Evolutionary conservation across 2,113 vertebrate genomes (phyloP), one percentile per base, ranked within the genome.

Genomic region (Indicator indicator): DNA sequence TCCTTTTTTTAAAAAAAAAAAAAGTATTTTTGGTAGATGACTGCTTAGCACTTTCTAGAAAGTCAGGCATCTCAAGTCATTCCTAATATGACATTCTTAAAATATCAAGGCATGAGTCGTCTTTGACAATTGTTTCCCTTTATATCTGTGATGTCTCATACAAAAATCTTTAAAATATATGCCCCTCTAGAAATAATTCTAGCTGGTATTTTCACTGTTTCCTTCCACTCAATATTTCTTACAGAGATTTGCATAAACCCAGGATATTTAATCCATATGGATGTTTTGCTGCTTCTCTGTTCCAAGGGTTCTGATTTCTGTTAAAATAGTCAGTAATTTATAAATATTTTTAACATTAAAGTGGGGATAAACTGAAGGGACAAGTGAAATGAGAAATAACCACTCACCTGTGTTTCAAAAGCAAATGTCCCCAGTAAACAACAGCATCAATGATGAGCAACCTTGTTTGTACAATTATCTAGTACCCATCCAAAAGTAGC

Each of bases 111-210:
- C 76, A 83, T 93, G 89, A 96, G 60, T 74, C 1, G 76, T 72
- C 89, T 90, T 83, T 91, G 69, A 86, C 94, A 97, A 94, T 23
- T 88, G 87, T 46, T 93, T 95, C 82, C 89, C 72, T 93, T 96
- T 93, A 58, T 89, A 91, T 86, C 89, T 88, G 15, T 78, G 76
- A 95, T 81, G 72, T 30, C 85, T 93, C 93, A 93, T 86, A 60
- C 48, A 89, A 83, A 94, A 93, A 60, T 63, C 79, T 93, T 91
- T 78, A 94, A 77, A 92, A 81, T 80, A 81, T 26, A 94, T 86
- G 30, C 32, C 60, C 42, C 27, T 89, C 69, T 78, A 90, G 56
- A 93, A 96, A 88, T 80, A 83, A 83, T 89, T 89, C 71, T 76
- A 71, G 84, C 59, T 93, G 65, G 58, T 28, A 11, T 80, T 95